Percentiles rank a stretch among this genome's conserved stretches.
Evolutionary conservation across 2,797 vertebrate genomes (phyloP).

Genomic region (Megaceryle alcyon): DNA sequence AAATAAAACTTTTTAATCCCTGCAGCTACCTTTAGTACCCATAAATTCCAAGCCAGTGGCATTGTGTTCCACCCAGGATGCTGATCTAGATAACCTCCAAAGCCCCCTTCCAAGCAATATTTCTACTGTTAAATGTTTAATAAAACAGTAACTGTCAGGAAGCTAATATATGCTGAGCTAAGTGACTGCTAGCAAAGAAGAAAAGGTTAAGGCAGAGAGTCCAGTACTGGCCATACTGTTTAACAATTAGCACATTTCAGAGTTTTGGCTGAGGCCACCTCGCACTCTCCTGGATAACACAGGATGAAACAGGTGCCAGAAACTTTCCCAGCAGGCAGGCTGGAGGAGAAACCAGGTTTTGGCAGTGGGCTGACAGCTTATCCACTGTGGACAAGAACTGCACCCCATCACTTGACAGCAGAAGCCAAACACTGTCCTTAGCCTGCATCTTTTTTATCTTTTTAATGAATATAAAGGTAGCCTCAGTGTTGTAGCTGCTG

Average conservation of each 20-base stretch:
- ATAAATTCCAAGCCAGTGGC: neutral
- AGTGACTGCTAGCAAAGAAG: neutral
- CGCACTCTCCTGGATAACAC: fast-evolving
- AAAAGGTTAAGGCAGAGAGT: neutral
- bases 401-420: neutral
- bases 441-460: neutral
- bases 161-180: neutral
- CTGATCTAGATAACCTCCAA: neutral
- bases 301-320: neutral
- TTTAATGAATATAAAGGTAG: neutral
- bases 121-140: neutral
- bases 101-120: neutral
- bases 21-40: neutral
- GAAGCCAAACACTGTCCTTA: neutral
- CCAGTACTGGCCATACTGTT: neutral
- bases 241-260: conserved; percentile 45
- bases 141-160: neutral
- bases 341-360: neutral
- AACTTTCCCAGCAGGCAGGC: conserved; percentile 3
- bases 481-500: neutral
- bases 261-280: neutral
- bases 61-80: neutral
- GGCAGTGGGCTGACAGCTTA: neutral
- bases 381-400: neutral
- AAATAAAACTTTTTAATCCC: neutral